Conservation (phyloP, 2,797 vertebrate genomes). For the Enoplosus armatus region DNA sequence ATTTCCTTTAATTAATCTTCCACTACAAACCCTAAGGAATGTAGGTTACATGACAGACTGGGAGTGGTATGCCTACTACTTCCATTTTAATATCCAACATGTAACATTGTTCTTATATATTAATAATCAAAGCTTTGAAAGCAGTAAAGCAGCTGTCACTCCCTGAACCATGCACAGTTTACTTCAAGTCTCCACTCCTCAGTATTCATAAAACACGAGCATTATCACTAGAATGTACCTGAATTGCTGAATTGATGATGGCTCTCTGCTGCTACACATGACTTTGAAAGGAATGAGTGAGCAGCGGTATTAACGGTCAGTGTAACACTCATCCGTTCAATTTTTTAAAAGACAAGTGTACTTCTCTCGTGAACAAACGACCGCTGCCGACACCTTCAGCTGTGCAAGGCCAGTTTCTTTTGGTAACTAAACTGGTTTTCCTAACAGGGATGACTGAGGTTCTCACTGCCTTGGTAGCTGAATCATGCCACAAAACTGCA, state of each 20-base stretch:
- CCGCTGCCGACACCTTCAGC: no score
- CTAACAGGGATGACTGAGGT: no score
- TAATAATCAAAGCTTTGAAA: not conserved
- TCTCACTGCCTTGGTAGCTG: no score
- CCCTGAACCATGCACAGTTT: not conserved
- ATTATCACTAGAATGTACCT: not conserved
- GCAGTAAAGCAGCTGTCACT: not conserved
- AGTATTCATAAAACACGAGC: not conserved
- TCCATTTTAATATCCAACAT: not conserved
- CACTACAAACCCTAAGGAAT: constrained; percentile 11
- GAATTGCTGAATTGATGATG: not conserved
- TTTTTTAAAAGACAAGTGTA: no score
- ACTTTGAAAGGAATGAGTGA: not conserved
- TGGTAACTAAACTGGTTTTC: no score
- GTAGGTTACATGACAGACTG: constrained; percentile 23
- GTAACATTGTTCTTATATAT: not conserved
- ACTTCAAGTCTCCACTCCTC: not conserved
- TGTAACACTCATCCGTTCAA: no score
- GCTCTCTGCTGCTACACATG: not conserved
- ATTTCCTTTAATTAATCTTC: constrained; percentile 72
- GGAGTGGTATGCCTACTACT: not conserved
- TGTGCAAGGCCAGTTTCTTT: no score
- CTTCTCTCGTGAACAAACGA: no score
- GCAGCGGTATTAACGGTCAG: not conserved
- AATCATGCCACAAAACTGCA: no score